Base-by-base conservation (phyloP, 2,888 invertebrate genomes). In the Nemotelus pantherinus region DNA sequence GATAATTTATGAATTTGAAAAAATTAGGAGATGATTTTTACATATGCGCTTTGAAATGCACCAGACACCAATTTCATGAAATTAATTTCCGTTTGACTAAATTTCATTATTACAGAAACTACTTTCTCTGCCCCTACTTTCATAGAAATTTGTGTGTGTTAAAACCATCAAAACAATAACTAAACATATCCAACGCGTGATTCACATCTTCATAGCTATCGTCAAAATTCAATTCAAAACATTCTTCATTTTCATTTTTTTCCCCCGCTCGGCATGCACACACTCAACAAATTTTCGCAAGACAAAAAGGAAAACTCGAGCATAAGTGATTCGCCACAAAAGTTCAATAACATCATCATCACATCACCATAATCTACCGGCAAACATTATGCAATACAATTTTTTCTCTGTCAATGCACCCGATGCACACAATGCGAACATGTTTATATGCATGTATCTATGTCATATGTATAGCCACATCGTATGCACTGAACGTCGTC, bases 371-470 rank as follows among this genome's bases (percentile, higher is more conserved):
- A 25, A 25, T 25, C 4, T 43, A 55, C 70, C 70, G 70, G 70
- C 70, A 70, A 67, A 55, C 70, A 70, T 70, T 70, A 70, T 70
- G 70, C 70, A 70, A 70, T 70, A 53, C 55, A 43, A 55, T 70
- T 70, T 70, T 55, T 55, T 47, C 10, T 25, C 7, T 67, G 9
- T 25, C 5, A n/a, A n/a, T 43, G 7, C 63, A 63, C 63, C 39
- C 4, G 4, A 43, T 63, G 41, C 9, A 63, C 43, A 10, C 3
- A 4, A 43, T 10, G 25, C 57, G 4, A 57, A 25, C 25, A 25
- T 25, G 25, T 25, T 25, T 25, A 25, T 25, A 25, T 25, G 25
- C 25, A 25, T 25, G 25, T 25, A 25, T 25, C 25, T 25, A 25
- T 25, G 25, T 25, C 57, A 57, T 25, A 57, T 10, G 57, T 57